These are phyloP conservation scores for Tapirus terrestris DNA, from an alignment of 2,113 vertebrate species.

Conservation along the genomic window DNA sequence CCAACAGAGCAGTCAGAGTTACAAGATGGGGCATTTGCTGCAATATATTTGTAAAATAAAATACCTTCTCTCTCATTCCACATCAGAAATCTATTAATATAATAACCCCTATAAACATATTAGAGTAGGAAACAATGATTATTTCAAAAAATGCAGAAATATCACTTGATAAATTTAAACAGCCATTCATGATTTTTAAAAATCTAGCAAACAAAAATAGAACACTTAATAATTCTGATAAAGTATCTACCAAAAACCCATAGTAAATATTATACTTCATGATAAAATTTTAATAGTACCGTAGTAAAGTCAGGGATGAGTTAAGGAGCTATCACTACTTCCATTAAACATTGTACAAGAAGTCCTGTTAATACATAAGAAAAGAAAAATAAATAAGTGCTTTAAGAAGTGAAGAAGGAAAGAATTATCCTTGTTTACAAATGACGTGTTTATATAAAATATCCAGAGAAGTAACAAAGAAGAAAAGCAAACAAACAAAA, in stretches of 20 bases:
- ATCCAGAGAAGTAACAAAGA: background rate
- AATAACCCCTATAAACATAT: background rate
- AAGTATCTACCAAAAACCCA: too few relatives aligned
- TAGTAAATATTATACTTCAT: too few relatives aligned
- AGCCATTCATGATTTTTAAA: background rate
- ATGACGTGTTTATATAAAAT: background rate
- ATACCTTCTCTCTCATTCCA: background rate
- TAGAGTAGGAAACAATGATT: background rate
- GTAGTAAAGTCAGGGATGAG: too few relatives aligned
- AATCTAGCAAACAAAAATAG: background rate
- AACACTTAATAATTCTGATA: background rate
- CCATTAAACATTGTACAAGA: too few relatives aligned
- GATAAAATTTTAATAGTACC: too few relatives aligned
- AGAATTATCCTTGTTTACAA: background rate
- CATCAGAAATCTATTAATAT: background rate
- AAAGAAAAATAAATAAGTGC: too few relatives aligned
- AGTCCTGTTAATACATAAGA: too few relatives aligned
- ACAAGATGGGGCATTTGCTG: background rate
- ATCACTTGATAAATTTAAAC: background rate
- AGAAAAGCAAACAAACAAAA: background rate
- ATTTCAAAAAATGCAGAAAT: background rate
- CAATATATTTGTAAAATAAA: constrained; percentile 25
- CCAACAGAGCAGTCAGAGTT: background rate
- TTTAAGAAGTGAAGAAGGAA: background rate
- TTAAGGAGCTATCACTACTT: too few relatives aligned